These are phyloP conservation scores for Auanema freiburgensis DNA, from an alignment of 2,888 invertebrate species.

Conservation along the genomic window DNA sequence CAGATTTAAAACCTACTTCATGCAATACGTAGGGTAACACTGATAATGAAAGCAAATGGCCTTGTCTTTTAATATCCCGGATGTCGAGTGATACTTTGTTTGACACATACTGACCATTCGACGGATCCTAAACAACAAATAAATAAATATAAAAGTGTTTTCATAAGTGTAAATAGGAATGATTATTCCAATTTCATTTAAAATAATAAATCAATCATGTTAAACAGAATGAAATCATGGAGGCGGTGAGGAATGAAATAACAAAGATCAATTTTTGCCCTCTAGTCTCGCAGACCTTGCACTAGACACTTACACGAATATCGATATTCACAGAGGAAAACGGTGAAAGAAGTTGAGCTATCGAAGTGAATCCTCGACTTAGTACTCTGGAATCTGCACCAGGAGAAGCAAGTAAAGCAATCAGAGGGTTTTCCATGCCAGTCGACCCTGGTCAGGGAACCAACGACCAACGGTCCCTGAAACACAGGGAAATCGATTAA, in stretches of 20 bases:
- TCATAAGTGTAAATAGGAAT: not conserved
- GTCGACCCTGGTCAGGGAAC: slow-evolving; percentile 6
- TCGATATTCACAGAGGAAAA: slow-evolving; percentile 41
- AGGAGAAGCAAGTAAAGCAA: slow-evolving; percentile 52
- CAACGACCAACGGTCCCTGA: slow-evolving; percentile 15
- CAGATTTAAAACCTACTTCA: slow-evolving; percentile 34
- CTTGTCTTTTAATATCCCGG: slow-evolving; percentile 65
- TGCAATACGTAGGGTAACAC: slow-evolving; percentile 59
- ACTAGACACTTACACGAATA: slow-evolving; percentile 35
- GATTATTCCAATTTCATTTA: not conserved
- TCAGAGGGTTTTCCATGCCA: slow-evolving; percentile 34
- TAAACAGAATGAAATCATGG: not conserved
- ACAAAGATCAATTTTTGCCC: slow-evolving; percentile 1
- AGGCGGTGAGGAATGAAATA: not conserved
- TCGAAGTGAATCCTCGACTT: slow-evolving; percentile 39
- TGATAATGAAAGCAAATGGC: slow-evolving; percentile 58
- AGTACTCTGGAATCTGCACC: slow-evolving; percentile 34
- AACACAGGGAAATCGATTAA: slow-evolving; percentile 14
- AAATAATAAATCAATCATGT: no score
- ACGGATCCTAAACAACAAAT: slow-evolving; percentile 33
- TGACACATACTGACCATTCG: slow-evolving; percentile 13
- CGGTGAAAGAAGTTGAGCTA: slow-evolving; percentile 56
- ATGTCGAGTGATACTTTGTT: slow-evolving; percentile 52
- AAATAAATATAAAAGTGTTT: no score
- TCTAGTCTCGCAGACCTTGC: no score